A percentile compares a stretch with the other conserved stretches of the same genome.
phyloP scores from a whole-genome alignment of 2,888 invertebrate genomes.

The Hoplodrina blanda region DNA sequence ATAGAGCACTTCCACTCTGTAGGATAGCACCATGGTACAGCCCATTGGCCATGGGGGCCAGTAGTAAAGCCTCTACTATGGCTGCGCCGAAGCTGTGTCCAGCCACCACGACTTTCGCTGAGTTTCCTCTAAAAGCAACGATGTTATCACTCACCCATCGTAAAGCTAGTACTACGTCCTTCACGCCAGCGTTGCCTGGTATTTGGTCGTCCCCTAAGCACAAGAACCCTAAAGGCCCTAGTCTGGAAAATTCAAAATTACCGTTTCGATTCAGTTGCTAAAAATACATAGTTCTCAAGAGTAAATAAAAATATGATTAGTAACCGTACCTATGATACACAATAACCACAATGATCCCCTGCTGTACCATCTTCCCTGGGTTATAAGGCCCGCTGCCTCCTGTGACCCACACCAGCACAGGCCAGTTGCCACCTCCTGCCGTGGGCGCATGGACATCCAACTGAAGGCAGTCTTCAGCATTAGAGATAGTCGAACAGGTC shows the following conservation, averaged over 20 bases:
- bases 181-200: slow-evolving; percentile 84
- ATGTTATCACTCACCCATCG: slow-evolving; percentile 86
- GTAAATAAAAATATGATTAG: neutral
- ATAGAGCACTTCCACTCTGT: slow-evolving; percentile 83
- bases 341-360: slow-evolving; percentile 78
- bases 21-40: slow-evolving; percentile 83
- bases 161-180: slow-evolving; percentile 81
- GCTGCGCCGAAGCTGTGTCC: slow-evolving; percentile 86
- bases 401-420: slow-evolving; percentile 83
- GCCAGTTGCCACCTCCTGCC: slow-evolving; percentile 70
- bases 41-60: slow-evolving; percentile 75
- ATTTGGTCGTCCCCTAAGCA: slow-evolving; percentile 78
- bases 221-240: slow-evolving; percentile 81
- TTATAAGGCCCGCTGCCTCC: slow-evolving; percentile 75
- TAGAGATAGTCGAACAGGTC: slow-evolving; percentile 72
- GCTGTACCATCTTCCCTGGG: slow-evolving; percentile 76
- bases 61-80: slow-evolving; percentile 78
- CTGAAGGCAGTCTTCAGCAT: slow-evolving; percentile 91
- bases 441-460: slow-evolving; percentile 92
- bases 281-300: neutral
- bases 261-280: neutral
- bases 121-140: slow-evolving; percentile 83
- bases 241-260: slow-evolving; percentile 67
- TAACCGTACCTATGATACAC: slow-evolving; percentile 80
- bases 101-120: slow-evolving; percentile 78